These are phyloP conservation scores for Sternotherus odoratus DNA, from an alignment of 2,797 vertebrate species.

Conservation along the genomic window DNA sequence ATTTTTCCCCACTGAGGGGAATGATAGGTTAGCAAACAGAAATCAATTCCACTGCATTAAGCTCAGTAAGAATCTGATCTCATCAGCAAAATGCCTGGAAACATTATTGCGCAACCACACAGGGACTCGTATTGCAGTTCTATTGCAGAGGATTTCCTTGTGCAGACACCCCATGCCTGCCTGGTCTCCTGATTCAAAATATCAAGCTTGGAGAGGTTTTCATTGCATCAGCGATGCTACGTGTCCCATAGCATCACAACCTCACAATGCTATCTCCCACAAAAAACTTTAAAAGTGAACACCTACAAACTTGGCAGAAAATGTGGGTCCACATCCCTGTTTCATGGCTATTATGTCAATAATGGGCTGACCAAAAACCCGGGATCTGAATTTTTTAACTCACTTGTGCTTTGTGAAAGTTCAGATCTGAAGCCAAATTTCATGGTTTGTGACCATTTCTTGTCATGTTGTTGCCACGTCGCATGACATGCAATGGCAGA, in stretches of 20 bases:
- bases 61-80: constrained; percentile 68
- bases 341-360: fast-evolving
- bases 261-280: background rate
- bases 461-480: fast-evolving
- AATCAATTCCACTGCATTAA: constrained; percentile 84
- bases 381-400: fast-evolving
- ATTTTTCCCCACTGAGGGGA: constrained; percentile 77
- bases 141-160: background rate
- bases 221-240: background rate
- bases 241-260: background rate
- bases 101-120: background rate
- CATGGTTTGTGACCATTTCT: fast-evolving
- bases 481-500: constrained; percentile 29
- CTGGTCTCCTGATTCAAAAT: fast-evolving
- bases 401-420: fast-evolving
- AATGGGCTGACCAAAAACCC: fast-evolving
- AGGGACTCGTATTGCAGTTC: fast-evolving
- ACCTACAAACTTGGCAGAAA: background rate
- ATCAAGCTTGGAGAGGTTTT: background rate
- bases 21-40: constrained; percentile 76
- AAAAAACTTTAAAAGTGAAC: background rate
- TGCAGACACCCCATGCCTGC: background rate
- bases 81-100: constrained; percentile 46
- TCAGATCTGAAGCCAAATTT: fast-evolving
- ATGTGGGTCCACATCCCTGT: background rate